Conservation (phyloP, 2,113 vertebrate species). For the Calidris pugnax region DNA sequence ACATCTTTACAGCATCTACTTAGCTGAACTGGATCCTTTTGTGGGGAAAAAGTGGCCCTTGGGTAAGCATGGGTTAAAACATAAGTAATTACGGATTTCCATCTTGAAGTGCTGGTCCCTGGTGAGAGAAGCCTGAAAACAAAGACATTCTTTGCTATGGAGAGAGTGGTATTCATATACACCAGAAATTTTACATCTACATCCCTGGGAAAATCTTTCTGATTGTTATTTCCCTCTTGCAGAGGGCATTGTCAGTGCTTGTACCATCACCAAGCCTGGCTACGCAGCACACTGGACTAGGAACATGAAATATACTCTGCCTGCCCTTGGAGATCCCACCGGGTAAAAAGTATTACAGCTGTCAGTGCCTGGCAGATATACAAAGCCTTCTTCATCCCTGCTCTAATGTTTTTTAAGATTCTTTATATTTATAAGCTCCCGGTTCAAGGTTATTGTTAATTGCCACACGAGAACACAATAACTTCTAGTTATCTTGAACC, state of each 20-base stretch:
- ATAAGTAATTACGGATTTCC: neutral
- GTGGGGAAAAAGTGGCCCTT: neutral
- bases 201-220: neutral
- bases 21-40: neutral
- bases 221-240: rapidly evolving
- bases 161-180: neutral
- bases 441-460: neutral
- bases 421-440: neutral
- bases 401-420: neutral
- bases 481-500: neutral
- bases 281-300: neutral
- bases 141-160: neutral
- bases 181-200: neutral
- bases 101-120: neutral
- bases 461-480: neutral
- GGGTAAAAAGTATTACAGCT: neutral
- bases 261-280: neutral
- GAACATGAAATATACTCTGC: neutral
- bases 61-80: neutral
- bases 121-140: neutral
- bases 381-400: neutral
- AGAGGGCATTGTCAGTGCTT: neutral
- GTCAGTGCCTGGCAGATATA: neutral
- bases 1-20: neutral
- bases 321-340: neutral